Conservation (phyloP, 2,113 vertebrate genomes). For the Apodemus sylvaticus region DNA sequence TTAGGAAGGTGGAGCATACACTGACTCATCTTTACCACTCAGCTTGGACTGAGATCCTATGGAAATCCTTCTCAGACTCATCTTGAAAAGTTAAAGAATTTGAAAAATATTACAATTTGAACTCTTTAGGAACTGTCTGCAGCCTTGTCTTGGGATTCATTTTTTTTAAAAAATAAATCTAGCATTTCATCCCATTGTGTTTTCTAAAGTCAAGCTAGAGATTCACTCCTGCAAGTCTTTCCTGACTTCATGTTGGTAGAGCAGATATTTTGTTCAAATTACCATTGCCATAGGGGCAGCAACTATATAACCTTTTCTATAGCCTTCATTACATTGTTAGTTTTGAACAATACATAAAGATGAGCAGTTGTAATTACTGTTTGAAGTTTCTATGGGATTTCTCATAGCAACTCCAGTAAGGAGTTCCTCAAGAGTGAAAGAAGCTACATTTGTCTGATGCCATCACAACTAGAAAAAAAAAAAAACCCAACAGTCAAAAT, state of each 20-base stretch:
- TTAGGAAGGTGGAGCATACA: neutral
- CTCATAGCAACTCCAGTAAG: neutral
- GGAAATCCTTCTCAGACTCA: neutral
- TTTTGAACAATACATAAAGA: constrained; percentile 25
- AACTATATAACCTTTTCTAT: constrained; percentile 7
- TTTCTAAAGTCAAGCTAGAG: constrained; percentile 11
- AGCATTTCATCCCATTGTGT: neutral
- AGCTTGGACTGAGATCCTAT: neutral
- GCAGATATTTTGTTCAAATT: constrained; percentile 37
- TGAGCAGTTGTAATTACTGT: constrained; percentile 9
- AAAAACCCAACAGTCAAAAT: neutral
- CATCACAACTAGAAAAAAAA: neutral
- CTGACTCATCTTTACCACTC: neutral
- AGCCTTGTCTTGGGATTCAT: neutral
- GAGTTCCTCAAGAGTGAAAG: neutral
- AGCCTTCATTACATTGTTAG: constrained; percentile 34
- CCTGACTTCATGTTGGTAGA: neutral
- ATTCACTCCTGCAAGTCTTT: constrained; percentile 16
- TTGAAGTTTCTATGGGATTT: neutral
- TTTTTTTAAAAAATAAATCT: constrained; percentile 14
- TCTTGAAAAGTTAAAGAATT: constrained; percentile 2
- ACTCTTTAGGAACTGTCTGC: neutral
- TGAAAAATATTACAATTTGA: constrained; percentile 28
- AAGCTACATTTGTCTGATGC: neutral
- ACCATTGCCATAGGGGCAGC: neutral